Evolutionary conservation across 2,113 vertebrate genomes (phyloP), one percentile per base, ranked within the genome.

Genomic region (Petroica traversi): DNA sequence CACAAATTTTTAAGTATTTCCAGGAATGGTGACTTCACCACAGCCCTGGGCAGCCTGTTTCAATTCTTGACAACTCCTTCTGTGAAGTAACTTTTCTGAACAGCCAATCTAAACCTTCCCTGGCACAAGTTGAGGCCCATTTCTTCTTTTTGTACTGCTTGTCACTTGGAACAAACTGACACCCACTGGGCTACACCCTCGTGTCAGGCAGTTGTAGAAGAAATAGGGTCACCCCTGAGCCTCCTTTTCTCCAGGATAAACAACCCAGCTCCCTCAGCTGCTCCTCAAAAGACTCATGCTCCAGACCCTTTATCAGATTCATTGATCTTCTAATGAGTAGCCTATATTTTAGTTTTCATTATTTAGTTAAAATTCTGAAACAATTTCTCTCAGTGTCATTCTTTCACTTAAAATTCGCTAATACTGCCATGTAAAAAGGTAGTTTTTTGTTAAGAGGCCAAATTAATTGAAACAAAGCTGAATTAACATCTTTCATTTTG

Each of bases 241-340:
- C 14, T 74, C 20, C 6, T 34, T 13, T 82, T 54, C 28, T 62
- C 12, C 31, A 49, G 62, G 1, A 5, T 63, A 14, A 79, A 57
- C 3, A 66, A 3, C 1, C 15, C 41, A 51, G 5, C 2, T 72
- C 23, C 12, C 4, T 59, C n/a, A 69, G 41, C 12, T 4, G 0
- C 14, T 62, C 10, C 14, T 40, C 3, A 0, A 1, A 22, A 6
- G 19, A 34, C 33, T 48, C 57, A 11, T 78, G 7, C 20, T 71
- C 5, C 5, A 78, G 46, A 58, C 1, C 4, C 7, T 45, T 59
- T 20, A 46, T 29, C 33, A 77, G 5, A 33, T 34, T 36, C 0
- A 0, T 61, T 64, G 4, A 1, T 29, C 6, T 64, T 89, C 34
- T 84, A 25, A 52, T 36, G 11, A 74, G 26, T 59, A 62, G 1